Evolutionary conservation across 1,140 invertebrate genomes (phyloP).

Genomic region (Charaxes varanes): DNA sequence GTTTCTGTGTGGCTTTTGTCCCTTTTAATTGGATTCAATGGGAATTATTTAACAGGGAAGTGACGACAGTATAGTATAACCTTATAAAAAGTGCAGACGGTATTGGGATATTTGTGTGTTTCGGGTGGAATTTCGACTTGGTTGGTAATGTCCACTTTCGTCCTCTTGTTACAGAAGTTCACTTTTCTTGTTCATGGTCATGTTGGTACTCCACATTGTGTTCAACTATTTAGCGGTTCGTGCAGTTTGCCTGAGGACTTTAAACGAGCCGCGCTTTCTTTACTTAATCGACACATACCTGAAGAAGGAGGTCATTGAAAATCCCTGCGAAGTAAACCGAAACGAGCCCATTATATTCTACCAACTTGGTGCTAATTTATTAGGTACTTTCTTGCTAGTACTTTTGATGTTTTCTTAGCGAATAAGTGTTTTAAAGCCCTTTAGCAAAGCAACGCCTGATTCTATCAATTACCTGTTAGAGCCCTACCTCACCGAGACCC

Average conservation of each 20-base stretch:
- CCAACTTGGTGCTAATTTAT: constrained; percentile 30
- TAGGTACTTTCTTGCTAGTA: constrained; percentile 38
- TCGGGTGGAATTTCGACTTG: too few species aligned
- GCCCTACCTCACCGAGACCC: too few species aligned
- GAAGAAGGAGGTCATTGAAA: constrained; percentile 36
- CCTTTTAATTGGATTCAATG: too few species aligned
- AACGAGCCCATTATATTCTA: constrained; percentile 65
- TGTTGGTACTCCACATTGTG: constrained; percentile 88
- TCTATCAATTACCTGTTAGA: too few species aligned
- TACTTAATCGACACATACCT: constrained; percentile 60
- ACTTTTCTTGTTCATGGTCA: constrained; percentile 52
- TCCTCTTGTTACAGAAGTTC: constrained; percentile 32
- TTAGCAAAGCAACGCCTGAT: too few species aligned
- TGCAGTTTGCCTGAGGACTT: constrained; percentile 80
- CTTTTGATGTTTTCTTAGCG: background rate
- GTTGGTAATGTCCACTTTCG: too few species aligned
- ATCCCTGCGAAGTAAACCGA: constrained; percentile 56
- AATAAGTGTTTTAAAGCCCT: too few species aligned
- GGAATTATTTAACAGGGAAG: too few species aligned
- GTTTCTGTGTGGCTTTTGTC: too few species aligned
- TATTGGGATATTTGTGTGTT: too few species aligned
- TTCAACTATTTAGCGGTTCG: constrained; percentile 91
- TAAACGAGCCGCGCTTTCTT: constrained; percentile 86
- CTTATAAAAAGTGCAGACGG: too few species aligned
- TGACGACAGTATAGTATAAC: too few species aligned